Evolutionary conservation across 2,888 invertebrate species (phyloP).

Genomic region (Eristalis pertinax): DNA sequence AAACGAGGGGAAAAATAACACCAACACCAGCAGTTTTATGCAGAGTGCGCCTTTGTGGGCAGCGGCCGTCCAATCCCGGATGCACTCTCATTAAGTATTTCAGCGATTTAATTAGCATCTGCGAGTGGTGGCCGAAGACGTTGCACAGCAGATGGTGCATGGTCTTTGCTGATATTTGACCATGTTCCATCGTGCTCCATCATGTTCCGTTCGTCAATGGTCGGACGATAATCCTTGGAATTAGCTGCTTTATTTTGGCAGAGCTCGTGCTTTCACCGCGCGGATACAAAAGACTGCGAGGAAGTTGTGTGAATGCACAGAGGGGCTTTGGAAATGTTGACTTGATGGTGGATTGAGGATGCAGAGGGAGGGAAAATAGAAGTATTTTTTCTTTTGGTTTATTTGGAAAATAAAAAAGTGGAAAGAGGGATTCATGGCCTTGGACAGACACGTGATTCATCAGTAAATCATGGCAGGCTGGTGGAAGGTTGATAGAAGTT

Average conservation of each 20-base stretch:
- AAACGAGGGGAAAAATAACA: too few species aligned
- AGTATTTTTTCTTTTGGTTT: too few species aligned
- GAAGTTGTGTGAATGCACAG: not conserved
- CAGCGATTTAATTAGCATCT: conserved; percentile 67
- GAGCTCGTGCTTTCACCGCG: not conserved
- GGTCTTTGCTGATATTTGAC: not conserved
- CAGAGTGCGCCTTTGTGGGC: conserved; percentile 7
- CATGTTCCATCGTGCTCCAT: not conserved
- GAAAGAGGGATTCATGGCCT: too few species aligned
- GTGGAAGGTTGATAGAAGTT: too few species aligned
- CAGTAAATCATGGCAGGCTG: too few species aligned
- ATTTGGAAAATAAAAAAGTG: too few species aligned
- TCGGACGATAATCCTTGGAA: not conserved
- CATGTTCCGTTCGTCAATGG: not conserved
- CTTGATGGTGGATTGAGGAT: not conserved
- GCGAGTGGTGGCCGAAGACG: not conserved
- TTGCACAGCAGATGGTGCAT: not conserved
- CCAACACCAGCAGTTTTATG: conserved; percentile 25
- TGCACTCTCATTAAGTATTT: conserved; percentile 37
- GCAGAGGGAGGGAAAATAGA: not conserved
- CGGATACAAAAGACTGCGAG: not conserved
- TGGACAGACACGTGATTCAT: too few species aligned
- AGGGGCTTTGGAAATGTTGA: not conserved
- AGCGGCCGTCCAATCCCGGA: not conserved
- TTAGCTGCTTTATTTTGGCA: not conserved